Base-by-base conservation (phyloP, 2,888 invertebrate species). In the Oligia fasciuncula region DNA sequence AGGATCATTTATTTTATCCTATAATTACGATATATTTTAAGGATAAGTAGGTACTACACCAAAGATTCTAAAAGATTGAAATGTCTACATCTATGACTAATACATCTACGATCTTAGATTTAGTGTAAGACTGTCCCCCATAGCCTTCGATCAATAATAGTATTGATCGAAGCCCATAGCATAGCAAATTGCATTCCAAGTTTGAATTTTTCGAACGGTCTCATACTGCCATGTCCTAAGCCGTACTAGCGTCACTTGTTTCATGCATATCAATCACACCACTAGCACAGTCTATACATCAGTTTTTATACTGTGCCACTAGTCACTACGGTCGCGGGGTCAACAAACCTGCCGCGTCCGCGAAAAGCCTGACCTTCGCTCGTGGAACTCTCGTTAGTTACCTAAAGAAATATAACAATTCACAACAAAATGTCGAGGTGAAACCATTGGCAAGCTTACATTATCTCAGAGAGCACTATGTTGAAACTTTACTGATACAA, bases 231-330 rank as follows among this genome's bases (percentile, higher is more conserved):
- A 63, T 43, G 62, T 75, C 51, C 69, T 79, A 76, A 76, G 19
- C 4, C 63, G 35, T 35, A 17, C 63, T 19, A 63, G 63, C 79
- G 67, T 70, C 80, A 80, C 73, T 81, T 67, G 77, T 86, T 87
- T 89, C 86, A 83, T 85, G 88, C 88, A 87, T 88, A 90, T 91
- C 89, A 90, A 90, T 92, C 91, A 90, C 85, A 79, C 83, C 85
- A 88, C 86, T 29, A 29, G 29, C 29, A 29, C 29, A 29, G 29
- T 29, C 29, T 29, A 29, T 29, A 29, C 29, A 29, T 29, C 29
- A 29, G 29, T 29, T 29, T 29, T 29, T 29, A 29, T 29, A 29
- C 29, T 29, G 29, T 29, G 29, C 83, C 85, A 88, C 86, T 85
- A 88, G 71, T 57, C 19, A 40, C 84, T 81, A 63, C 66, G 66